Percentiles rank a stretch among this genome's conserved stretches.
phyloP scores from a whole-genome alignment of 2,888 invertebrate species.

The Tanytarsus gracilentus region DNA sequence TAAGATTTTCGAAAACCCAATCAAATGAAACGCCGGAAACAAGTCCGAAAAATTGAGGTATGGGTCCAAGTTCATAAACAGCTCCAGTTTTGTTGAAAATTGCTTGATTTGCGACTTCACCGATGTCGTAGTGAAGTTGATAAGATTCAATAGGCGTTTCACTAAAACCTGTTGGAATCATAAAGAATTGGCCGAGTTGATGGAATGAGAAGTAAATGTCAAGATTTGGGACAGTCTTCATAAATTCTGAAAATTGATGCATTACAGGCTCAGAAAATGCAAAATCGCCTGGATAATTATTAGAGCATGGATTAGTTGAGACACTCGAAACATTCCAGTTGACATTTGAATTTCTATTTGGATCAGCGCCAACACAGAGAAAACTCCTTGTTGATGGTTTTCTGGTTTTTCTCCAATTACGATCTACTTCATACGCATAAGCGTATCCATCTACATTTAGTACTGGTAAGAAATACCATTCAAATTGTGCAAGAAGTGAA shows the following conservation, averaged over 20 bases:
- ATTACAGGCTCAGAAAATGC: constrained; percentile 66
- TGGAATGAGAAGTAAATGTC: constrained; percentile 61
- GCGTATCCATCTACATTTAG: neutral
- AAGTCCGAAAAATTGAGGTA: neutral
- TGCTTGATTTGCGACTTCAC: neutral
- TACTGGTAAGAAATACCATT: neutral
- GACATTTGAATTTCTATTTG: constrained; percentile 68
- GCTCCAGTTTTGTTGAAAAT: neutral
- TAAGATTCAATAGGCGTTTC: constrained; percentile 46
- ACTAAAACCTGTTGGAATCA: constrained; percentile 52
- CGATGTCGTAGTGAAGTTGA: constrained; percentile 29
- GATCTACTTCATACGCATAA: constrained; percentile 33
- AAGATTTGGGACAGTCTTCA: constrained; percentile 44
- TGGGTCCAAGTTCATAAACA: neutral
- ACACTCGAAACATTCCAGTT: constrained; percentile 47
- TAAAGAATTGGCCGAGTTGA: constrained; percentile 59
- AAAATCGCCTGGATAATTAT: constrained; percentile 55
- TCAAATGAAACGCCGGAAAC: neutral
- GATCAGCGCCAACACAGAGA: constrained; percentile 57
- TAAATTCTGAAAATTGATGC: constrained; percentile 47
- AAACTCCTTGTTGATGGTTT: constrained; percentile 15
- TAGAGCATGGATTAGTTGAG: constrained; percentile 49
- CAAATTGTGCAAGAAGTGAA: too few species aligned
- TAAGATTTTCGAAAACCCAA: constrained; percentile 40
- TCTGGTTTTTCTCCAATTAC: constrained; percentile 52